Base-by-base conservation (phyloP, 2,113 vertebrate species). In the Phasianus colchicus region DNA sequence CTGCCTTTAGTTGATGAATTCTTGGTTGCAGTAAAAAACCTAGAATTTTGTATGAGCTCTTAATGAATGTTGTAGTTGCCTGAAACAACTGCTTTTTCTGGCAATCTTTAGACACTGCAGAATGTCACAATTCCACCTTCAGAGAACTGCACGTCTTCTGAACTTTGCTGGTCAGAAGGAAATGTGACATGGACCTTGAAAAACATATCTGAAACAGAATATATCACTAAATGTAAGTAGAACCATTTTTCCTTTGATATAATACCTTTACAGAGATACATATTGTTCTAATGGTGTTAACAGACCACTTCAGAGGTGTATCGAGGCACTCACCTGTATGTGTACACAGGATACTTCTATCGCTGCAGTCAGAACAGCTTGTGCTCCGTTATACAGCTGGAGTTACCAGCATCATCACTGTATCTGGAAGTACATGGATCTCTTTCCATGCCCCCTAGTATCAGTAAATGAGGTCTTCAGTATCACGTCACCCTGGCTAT, bases 211-310 rank as follows among this genome's bases (percentile, higher is more conserved):
- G 65, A 78, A 71, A 97, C 47, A 40, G 92, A 98, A 7, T 61
- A 98, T 87, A 86, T 97, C 52, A 61, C 89, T 74, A 99, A 97
- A 98, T 99, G 99, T 99, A 98, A 98, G 99, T 95, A 71, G 36
- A 67, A 32, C 25, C 81, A 4, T 10, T 65, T 86, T 29, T 52
- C 18, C 19, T 66, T 61, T 0, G 4, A 32, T 8, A 32, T 6
- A n/a, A 2, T 30, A 42, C 10, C 22, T 77, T 74, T 64, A 40
- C 34, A 64, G 11, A 50, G 3, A 10, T 20, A 3, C 3, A 4
- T 7, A 18, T 27, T 20, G 81, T 84, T 69, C 29, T 48, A 14
- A 42, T 9, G 32, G 55, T 48, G 16, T 45, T 72, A 40, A 15
- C 21, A 69, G 69, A 34, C 5, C 42, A 6, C 10, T 60, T 36